Evolutionary conservation across 2,888 invertebrate genomes (phyloP), one percentile per base, ranked within the genome.

Genomic region (Lycaena phlaeas): DNA sequence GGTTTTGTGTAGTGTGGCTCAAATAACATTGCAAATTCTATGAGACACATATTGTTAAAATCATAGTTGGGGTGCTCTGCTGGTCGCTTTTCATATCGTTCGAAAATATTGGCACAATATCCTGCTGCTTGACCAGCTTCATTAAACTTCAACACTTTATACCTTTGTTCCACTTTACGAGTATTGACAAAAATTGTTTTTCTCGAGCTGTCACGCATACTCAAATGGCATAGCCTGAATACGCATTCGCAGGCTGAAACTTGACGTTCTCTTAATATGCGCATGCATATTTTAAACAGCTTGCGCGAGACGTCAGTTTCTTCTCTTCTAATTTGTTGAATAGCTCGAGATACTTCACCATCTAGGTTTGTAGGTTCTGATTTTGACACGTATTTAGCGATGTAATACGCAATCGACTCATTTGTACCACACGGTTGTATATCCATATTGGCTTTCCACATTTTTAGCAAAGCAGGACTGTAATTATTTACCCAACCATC

Each of bases 371-470:
- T 28, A 28, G 28, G 52, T 43, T 55, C 53, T 43, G 50, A 30
- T 45, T 50, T 50, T 6, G 44, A 44, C 1, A 44, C 10, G 14
- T 51, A 49, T 28, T 38, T 38, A 15, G 27, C 37, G 2, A 27
- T 27, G 27, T 27, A 38, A 15, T 15, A 30, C 25, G 38, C 30
- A 7, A 39, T 29, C 3, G 30, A 10, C n/a, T 9, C 29, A 12
- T 30, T 26, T 12, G 22, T 29, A 18, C 41, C 29, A 18, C 36
- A 41, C 25, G 29, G 36, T 22, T 36, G 29, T 5, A 41, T 10
- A 34, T 65, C 60, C 41, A 67, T 67, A 30, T 67, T 64, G 3
- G 49, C 66, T 25, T 48, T 18, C 60, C 59, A 63, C 26, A 64
- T 10, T 9, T 37, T 40, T 10, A 61, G 30, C 10, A 62, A 36